Evolutionary conservation across 92 coral and sea anemone genomes (phyloP).

Genomic region (Blastomussa wellsi): DNA sequence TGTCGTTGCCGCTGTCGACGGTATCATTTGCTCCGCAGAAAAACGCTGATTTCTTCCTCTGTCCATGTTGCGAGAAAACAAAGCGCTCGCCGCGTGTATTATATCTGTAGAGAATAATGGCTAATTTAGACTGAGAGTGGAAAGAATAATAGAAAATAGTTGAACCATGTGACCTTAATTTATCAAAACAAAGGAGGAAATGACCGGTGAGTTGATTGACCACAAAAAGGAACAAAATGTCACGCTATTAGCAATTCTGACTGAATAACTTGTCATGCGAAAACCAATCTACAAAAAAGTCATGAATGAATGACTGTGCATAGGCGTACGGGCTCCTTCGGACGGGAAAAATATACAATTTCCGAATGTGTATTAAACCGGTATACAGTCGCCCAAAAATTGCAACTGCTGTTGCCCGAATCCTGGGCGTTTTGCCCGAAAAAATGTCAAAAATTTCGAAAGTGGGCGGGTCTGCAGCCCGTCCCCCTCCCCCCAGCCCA

Average conservation of each 20-base stretch:
- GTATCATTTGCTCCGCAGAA: slow-evolving; percentile 1
- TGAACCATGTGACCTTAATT: slow-evolving; percentile 32
- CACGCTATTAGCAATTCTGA: slow-evolving; percentile 9
- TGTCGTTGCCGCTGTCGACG: background rate
- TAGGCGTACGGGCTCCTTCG: no score
- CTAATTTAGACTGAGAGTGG: background rate
- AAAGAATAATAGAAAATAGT: background rate
- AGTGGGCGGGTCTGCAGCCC: no score
- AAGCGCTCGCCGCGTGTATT: background rate
- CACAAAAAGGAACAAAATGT: background rate
- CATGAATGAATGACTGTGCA: no score
- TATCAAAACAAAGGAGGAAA: slow-evolving; percentile 16
- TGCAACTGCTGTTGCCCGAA: no score
- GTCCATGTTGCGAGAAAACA: background rate
- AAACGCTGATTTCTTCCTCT: slow-evolving; percentile 2
- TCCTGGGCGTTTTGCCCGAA: no score
- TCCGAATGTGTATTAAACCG: no score
- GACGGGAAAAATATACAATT: no score
- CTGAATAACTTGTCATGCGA: background rate
- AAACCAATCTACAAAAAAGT: background rate
- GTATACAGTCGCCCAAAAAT: no score
- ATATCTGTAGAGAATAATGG: background rate
- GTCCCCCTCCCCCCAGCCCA: no score
- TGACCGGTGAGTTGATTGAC: background rate
- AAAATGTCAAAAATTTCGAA: no score